Conservation (phyloP, 2,113 vertebrate genomes). For the Odontesthes bonariensis region DNA sequence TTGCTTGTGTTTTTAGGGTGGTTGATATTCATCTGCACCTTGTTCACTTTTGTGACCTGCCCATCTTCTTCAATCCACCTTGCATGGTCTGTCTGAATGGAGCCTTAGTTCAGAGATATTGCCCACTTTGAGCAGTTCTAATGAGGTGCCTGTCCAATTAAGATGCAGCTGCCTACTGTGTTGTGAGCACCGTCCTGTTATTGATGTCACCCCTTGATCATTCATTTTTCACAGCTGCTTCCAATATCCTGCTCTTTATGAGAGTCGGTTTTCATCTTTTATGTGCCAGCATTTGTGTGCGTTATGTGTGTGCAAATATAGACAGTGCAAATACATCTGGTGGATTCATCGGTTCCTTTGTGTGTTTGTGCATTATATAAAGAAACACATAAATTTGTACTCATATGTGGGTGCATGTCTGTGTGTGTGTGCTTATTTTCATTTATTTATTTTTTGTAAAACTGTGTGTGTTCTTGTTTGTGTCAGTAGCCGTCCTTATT, state of each 20-base stretch:
- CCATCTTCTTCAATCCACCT: slow-evolving; percentile 8
- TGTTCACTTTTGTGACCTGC: neutral
- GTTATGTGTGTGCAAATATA: slow-evolving; percentile 63
- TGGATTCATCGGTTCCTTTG: slow-evolving; percentile 29
- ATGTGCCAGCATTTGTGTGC: slow-evolving; percentile 56
- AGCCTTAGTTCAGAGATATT: slow-evolving; percentile 11
- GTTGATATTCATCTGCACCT: neutral
- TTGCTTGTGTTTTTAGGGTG: neutral
- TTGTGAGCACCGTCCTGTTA: slow-evolving; percentile 63
- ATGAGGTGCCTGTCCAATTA: slow-evolving; percentile 72
- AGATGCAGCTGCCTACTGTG: slow-evolving; percentile 71
- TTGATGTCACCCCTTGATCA: slow-evolving; percentile 80
- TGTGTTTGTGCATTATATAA: slow-evolving; percentile 25
- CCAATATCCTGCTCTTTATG: slow-evolving; percentile 79
- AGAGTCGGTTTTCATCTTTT: slow-evolving; percentile 72
- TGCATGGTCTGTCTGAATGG: slow-evolving; percentile 16
- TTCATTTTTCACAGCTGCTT: slow-evolving; percentile 75
- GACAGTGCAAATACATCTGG: slow-evolving; percentile 63
- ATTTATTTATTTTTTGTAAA: slow-evolving; percentile 3
- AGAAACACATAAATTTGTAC: slow-evolving; percentile 19
- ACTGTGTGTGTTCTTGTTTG: slow-evolving; percentile 36
- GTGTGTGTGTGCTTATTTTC: neutral
- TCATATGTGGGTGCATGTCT: neutral
- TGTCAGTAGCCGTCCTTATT: slow-evolving; percentile 56
- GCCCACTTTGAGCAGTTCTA: slow-evolving; percentile 58